Base-by-base conservation (phyloP, 2,113 vertebrate genomes). In the Otolemur garnettii region DNA sequence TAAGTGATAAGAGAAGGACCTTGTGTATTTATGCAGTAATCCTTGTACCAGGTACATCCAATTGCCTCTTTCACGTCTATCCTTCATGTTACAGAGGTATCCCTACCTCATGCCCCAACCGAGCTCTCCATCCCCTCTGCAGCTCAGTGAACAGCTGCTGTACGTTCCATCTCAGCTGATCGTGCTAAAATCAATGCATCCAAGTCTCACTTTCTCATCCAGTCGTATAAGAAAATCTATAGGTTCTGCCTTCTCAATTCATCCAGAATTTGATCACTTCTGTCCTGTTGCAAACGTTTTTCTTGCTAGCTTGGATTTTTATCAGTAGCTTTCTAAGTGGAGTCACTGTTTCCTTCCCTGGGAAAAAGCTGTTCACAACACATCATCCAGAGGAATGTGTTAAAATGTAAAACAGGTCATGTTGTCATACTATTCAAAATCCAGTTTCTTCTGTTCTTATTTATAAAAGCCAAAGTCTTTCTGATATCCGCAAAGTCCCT, bases 401-500 rank as follows among this genome's bases (percentile, higher is more conserved):
- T 53, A 68, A 68, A 19, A 55, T 11, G 33, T 24, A 24, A 33
- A 59, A 78, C 14, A 50, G 42, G 11, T 55, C 53, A 60, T 33
- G 18, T 26, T 12, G 22, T 0, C 13, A 26, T 21, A 15, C 42
- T 28, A n/a, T 4, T 35, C 42, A 74, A 87, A 87, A 26, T 53
- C 15, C 9, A 33, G 10, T 66, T 15, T 2, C 21, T 53, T 15
- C 10, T 4, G 14, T 35, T 91, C 17, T 12, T 26, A 14, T 22
- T 75, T 71, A 28, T 64, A 50, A 84, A 88, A 64, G 6, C n/a
- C 21, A n/a, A 15, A 71, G 33, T 14, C 24, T 71, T 84, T 62
- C 9, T 26, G 17, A 42, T 19, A 6, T 14, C 21, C 26, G 7
- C 0, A 28, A 10, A 75, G 38, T 45, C 3, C 4, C 10, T 55